Base-by-base conservation (phyloP, 2,113 vertebrate species). In the Perca fluviatilis region DNA sequence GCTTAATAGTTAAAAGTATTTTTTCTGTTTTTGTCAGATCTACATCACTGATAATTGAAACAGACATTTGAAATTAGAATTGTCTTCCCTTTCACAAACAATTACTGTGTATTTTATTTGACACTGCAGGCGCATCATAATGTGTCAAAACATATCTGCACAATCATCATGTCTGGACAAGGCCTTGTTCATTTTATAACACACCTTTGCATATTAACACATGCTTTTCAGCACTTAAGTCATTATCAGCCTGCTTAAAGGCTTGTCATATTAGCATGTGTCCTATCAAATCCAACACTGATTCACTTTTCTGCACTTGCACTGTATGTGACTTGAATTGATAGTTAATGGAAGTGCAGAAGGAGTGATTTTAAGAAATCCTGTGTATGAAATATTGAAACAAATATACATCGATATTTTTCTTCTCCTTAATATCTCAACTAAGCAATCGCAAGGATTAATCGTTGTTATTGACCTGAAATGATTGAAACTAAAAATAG, bases 401-500 rank as follows among this genome's bases (percentile, higher is more conserved):
- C 30, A 84, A 43, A 60, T 60, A 57, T 27, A 30, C 47, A 56
- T 21, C n/a, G 1, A n/a, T 21, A 0, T 21, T 54, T 23, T 49
- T 49, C 40, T 63, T 43, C 5, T 33, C 33, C 9, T 30, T 4
- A 23, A n/a, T 49, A 14, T 60, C 27, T 43, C 15, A 9, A 71
- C 18, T 50, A 13, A 62, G 72, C 43, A 80, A 23, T 72, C 25
- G n/a, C 33, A 51, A 86, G 61, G 18, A 49, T n/a, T 54, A 61
- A 27, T 57, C 13, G 19, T 66, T 77, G 60, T 62, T 74, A 75
- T 63, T 71, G 47, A 70, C 57, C 63, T 70, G 66, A 69, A 80
- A 83, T 74, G 19, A 77, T 60, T 25, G 47, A 25, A 78, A 30
- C 53, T 77, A 51, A 70, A 82, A 81, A 80, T 64, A 77, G 11